Percentiles rank a stretch among this genome's conserved stretches.
Evolutionary conservation across 92 coral and sea anemone species (phyloP).

Genomic region (Phymanthus crucifer): DNA sequence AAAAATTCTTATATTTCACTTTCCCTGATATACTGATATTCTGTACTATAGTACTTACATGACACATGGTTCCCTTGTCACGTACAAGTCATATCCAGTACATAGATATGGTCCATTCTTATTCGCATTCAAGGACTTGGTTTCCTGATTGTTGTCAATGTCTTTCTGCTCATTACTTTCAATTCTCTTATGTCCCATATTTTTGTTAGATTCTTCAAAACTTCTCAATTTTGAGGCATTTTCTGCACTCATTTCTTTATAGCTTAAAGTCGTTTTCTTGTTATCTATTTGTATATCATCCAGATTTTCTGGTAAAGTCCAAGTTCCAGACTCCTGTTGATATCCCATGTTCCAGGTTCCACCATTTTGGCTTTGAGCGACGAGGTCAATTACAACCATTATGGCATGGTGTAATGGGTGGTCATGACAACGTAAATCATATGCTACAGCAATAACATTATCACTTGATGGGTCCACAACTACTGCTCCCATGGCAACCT

Average conservation of each 20-base stretch:
- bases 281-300: neutral
- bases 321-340: conserved; percentile 38
- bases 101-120: conserved; percentile 70
- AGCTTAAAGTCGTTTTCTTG: neutral
- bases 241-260: neutral
- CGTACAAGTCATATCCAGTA: conserved; percentile 95
- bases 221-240: neutral
- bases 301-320: conserved; percentile 37
- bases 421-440: conserved; percentile 67
- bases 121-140: neutral
- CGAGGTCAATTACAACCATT: conserved; percentile 91
- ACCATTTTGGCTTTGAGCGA: conserved; percentile 77
- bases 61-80: conserved; percentile 92
- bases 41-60: conserved; percentile 61
- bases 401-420: conserved; percentile 95
- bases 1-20: neutral
- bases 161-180: neutral
- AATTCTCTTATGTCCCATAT: neutral
- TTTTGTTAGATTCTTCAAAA: neutral
- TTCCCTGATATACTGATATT: neutral
- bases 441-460: conserved; percentile 68
- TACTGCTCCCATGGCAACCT: conserved; percentile 80
- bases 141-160: neutral
- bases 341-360: conserved; percentile 84
- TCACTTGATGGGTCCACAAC: conserved; percentile 70